A percentile compares a stretch with the other conserved stretches of the same genome.
These are phyloP conservation scores for Falco concolor DNA, from an alignment of 2,797 vertebrate species.

Conservation along the genomic window DNA sequence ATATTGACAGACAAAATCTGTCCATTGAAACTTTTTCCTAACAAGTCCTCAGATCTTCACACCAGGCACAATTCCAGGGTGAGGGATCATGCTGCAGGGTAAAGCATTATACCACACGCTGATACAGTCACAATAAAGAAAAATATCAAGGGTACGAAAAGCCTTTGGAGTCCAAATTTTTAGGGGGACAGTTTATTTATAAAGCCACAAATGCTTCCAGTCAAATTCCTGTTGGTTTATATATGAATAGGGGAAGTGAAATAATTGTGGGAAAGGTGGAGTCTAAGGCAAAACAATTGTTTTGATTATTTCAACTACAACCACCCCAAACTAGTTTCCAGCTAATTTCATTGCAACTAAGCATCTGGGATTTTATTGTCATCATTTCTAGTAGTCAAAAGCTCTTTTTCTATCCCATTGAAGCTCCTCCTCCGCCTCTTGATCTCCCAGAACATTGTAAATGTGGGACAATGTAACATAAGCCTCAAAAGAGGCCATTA, in stretches of 20 bases:
- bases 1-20: constrained; percentile 55
- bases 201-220: not conserved
- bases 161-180: not conserved
- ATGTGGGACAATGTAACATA: constrained; percentile 1
- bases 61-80: not conserved
- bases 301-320: not conserved
- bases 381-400: not conserved
- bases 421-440: constrained; percentile 17
- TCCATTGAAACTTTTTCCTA: constrained; percentile 45
- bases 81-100: not conserved
- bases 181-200: not conserved
- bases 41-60: constrained; percentile 33
- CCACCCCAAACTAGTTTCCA: not conserved
- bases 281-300: not conserved
- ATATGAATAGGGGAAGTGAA: not conserved
- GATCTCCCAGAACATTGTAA: constrained; percentile 12
- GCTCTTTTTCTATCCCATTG: not conserved
- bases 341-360: not conserved
- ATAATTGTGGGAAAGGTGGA: constrained; percentile 13
- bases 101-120: not conserved
- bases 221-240: not conserved
- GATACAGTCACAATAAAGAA: not conserved
- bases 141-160: not conserved
- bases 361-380: constrained; percentile 13
- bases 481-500: constrained; percentile 36